Evolutionary conservation across 2,888 invertebrate species (phyloP).

Genomic region (Xylota segnis): DNA sequence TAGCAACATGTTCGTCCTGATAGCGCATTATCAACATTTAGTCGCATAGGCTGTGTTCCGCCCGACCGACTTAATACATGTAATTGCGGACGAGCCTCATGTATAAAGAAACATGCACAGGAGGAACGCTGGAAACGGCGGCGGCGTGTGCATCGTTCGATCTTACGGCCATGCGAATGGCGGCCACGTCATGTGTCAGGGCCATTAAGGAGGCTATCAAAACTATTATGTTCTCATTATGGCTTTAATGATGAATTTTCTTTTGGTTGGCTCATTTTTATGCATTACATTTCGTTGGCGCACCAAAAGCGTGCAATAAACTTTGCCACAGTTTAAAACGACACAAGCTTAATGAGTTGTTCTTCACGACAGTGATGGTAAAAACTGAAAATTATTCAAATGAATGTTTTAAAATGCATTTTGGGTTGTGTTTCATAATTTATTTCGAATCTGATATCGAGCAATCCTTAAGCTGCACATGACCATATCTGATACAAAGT

Average conservation of each 20-base stretch:
- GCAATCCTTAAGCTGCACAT: background rate
- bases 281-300: slow-evolving; percentile 15
- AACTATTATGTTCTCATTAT: slow-evolving; percentile 69
- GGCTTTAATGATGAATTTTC: slow-evolving; percentile 53
- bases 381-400: slow-evolving; percentile 19
- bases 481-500: too few species aligned
- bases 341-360: slow-evolving; percentile 17
- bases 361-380: background rate
- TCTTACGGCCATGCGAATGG: slow-evolving; percentile 51
- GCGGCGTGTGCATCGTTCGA: slow-evolving; percentile 38
- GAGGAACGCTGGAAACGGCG: slow-evolving; percentile 24
- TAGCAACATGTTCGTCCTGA: slow-evolving; percentile 65
- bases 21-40: slow-evolving; percentile 71
- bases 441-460: background rate
- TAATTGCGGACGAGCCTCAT: slow-evolving; percentile 50
- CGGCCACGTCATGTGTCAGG: slow-evolving; percentile 58
- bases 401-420: background rate
- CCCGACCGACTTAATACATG: slow-evolving; percentile 60
- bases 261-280: slow-evolving; percentile 40
- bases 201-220: slow-evolving; percentile 66
- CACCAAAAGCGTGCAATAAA: slow-evolving; percentile 28
- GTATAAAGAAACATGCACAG: slow-evolving; percentile 14
- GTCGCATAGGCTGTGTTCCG: slow-evolving; percentile 59
- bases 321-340: slow-evolving; percentile 12
- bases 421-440: background rate